Percentiles rank a stretch among this genome's conserved stretches.
These are phyloP conservation scores for Leuciscus waleckii DNA, from an alignment of 2,797 vertebrate species.

Conservation along the genomic window DNA sequence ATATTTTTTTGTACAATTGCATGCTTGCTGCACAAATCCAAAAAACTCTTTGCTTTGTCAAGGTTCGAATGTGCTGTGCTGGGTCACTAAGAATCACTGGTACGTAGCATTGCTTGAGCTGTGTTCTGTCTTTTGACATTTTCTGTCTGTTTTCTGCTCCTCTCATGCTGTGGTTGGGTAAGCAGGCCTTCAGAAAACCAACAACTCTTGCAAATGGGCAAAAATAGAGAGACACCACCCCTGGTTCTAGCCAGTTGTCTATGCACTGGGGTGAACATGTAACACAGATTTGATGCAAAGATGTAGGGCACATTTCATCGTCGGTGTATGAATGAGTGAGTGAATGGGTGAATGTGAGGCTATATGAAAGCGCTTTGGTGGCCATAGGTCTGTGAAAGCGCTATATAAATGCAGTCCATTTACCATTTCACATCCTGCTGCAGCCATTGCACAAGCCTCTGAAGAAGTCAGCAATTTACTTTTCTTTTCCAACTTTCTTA, in stretches of 20 bases:
- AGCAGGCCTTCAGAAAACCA: constrained; percentile 18
- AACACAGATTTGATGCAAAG: constrained; percentile 17
- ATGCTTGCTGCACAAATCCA: background rate
- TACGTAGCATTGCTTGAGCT: background rate
- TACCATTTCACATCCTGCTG: background rate
- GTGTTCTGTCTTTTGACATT: constrained; percentile 2
- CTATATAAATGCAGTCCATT: too few species aligned
- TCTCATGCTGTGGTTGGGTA: constrained; percentile 14
- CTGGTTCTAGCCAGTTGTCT: background rate
- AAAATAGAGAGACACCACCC: constrained; percentile 3
- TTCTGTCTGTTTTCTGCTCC: background rate
- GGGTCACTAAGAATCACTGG: constrained; percentile 27
- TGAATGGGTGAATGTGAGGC: too few species aligned
- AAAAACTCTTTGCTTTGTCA: background rate
- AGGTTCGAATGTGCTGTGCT: background rate
- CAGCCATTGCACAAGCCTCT: background rate
- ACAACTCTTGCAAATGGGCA: constrained; percentile 18
- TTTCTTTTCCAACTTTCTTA: background rate
- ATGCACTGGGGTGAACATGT: constrained; percentile 10
- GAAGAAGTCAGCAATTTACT: constrained; percentile 7
- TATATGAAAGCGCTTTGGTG: too few species aligned
- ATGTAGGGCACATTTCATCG: constrained; percentile 4
- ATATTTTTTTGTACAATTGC: background rate
- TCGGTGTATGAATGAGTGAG: too few species aligned
- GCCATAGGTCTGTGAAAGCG: too few species aligned